These are phyloP conservation scores for Drosophila greeni DNA, from an alignment of 2,888 invertebrate genomes.

Conservation along the genomic window DNA sequence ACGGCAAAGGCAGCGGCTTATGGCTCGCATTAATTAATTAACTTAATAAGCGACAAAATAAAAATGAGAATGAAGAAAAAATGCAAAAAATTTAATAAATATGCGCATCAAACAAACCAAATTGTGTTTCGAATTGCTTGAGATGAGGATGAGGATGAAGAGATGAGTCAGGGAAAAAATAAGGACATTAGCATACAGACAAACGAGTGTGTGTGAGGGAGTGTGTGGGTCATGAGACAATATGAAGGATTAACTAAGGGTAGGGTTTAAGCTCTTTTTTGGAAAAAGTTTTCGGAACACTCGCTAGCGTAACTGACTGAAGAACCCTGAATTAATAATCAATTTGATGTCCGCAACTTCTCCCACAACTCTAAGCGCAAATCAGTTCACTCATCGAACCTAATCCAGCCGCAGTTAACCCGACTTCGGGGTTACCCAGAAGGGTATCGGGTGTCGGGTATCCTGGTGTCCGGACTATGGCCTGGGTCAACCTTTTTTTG, in stretches of 20 bases:
- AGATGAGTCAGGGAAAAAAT: slow-evolving; percentile 9
- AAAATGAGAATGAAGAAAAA: slow-evolving; percentile 34
- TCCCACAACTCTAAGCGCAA: neutral
- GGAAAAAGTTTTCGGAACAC: neutral
- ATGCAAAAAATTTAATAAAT: slow-evolving; percentile 45
- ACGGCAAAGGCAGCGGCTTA: slow-evolving; percentile 56
- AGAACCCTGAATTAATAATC: neutral
- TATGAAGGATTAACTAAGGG: too few species aligned
- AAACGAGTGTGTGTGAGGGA: neutral
- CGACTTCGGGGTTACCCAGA: too few species aligned
- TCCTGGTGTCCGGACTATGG: too few species aligned
- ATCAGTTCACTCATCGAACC: too few species aligned
- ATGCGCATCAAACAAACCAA: slow-evolving; percentile 41
- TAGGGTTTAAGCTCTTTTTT: too few species aligned
- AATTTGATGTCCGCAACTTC: neutral
- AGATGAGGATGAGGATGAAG: slow-evolving; percentile 1
- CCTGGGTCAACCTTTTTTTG: too few species aligned
- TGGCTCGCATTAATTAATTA: slow-evolving; percentile 61
- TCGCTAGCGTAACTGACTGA: neutral
- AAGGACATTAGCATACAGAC: slow-evolving; percentile 44
- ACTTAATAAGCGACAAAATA: slow-evolving; percentile 53
- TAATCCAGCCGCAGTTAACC: slow-evolving; percentile 29
- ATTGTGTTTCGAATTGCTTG: slow-evolving; percentile 12
- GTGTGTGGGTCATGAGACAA: neutral
- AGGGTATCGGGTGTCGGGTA: too few species aligned